Base-by-base conservation (phyloP, 92 coral and sea anemone genomes). In the Epizoanthus illoricatus region DNA sequence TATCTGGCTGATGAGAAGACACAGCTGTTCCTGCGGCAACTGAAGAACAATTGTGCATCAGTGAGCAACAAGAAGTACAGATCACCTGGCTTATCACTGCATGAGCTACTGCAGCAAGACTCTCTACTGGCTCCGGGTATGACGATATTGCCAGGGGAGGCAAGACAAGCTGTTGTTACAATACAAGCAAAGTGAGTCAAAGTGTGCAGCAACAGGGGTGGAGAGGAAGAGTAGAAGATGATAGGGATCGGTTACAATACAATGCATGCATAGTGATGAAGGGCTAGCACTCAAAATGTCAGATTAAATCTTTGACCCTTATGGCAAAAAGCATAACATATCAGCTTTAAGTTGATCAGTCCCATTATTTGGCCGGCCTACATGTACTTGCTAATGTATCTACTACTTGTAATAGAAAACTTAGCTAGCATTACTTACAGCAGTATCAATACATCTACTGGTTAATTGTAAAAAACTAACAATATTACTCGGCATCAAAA, bases 101-200 rank as follows among this genome's bases (percentile, higher is more conserved):
- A 84, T 33, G 81, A 87, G 47, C 33, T 79, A 57, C 71, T 83
- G 42, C 49, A 45, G 58, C 60, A 59, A 0, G 80, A 66, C 18
- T 63, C 87, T 39, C 76, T 83, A 62, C 86, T 92, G 54, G 86
- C 76, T 40, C 68, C 92, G 33, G 94, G 90, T 23, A 84, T 80
- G 74, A 72, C 76, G 43, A 74, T 92, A 33, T 75, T 80, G 5
- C 88, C 94, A 15, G 86, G 89, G 15, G 86, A 88, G 60, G 81
- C 85, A 18, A 72, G 83, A 63, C 87, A 82, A 24, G 74, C 86
- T 7, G 45, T 45, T 49, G 87, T 93, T 40, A 81, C 19, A 2
- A 82, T 92, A 60, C 90, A 86, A 73, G 91, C 95, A 89, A 93
- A 85, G 98, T 95, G 88, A 75, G 96, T 57, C 9, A 13, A 49